Conservation (phyloP, 2,888 invertebrate species). For the Lissocephala sabroskyi region DNA sequence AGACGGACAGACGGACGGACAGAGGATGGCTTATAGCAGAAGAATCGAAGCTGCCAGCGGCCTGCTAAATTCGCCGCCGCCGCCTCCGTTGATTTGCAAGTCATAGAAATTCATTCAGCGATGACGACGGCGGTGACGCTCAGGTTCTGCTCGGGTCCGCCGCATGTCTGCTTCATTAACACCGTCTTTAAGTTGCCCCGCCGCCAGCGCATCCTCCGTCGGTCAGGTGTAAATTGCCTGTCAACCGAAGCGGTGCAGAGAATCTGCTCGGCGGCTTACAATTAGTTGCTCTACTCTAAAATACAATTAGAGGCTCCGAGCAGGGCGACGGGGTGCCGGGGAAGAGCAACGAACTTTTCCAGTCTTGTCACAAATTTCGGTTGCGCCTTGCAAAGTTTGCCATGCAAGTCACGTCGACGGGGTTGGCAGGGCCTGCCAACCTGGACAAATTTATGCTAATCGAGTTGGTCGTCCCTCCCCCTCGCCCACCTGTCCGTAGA, state of each 20-base stretch:
- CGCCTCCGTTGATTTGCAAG: slow-evolving; percentile 48
- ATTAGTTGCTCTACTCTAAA: slow-evolving; percentile 53
- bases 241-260: slow-evolving; percentile 13
- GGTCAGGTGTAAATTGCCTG: slow-evolving; percentile 4
- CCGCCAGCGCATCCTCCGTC: neutral
- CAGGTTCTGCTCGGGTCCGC: slow-evolving; percentile 25
- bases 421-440: slow-evolving; percentile 52
- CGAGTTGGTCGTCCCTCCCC: slow-evolving; percentile 38
- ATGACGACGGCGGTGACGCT: slow-evolving; percentile 19
- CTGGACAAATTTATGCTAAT: slow-evolving; percentile 63
- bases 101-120: slow-evolving; percentile 61
- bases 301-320: slow-evolving; percentile 45
- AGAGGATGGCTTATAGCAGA: too few species aligned
- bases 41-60: too few species aligned
- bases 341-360: too few species aligned
- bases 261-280: slow-evolving; percentile 31
- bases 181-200: slow-evolving; percentile 36
- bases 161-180: slow-evolving; percentile 62
- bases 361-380: slow-evolving; percentile 36
- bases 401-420: slow-evolving; percentile 64
- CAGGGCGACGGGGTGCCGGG: too few species aligned
- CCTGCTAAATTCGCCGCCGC: neutral
- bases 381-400: slow-evolving; percentile 30
- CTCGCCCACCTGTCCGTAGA: too few species aligned
- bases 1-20: neutral